Conservation (phyloP, 2,113 vertebrate species). For the Anser cygnoides region DNA sequence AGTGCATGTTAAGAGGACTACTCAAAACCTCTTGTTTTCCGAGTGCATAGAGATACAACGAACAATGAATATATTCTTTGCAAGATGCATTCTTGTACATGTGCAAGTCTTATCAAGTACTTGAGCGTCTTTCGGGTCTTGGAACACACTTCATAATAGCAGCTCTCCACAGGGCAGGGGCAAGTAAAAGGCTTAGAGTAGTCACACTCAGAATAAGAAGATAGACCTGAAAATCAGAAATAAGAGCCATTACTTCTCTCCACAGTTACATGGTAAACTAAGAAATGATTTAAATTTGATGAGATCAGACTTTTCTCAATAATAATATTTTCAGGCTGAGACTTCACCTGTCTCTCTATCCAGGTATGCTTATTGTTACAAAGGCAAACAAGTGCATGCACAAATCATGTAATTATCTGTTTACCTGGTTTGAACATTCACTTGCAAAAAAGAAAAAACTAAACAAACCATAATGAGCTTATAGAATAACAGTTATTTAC, state of each 20-base stretch:
- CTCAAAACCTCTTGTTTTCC: constrained; percentile 1
- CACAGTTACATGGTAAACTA: neutral
- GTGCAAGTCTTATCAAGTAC: constrained; percentile 77
- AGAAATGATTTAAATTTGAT: neutral
- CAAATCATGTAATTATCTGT: neutral
- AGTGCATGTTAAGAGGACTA: neutral
- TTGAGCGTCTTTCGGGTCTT: constrained; percentile 79
- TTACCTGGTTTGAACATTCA: neutral
- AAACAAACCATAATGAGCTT: neutral
- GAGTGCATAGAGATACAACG: constrained; percentile 31
- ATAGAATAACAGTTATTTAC: neutral
- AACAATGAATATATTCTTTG: constrained; percentile 2
- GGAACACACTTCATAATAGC: constrained; percentile 84
- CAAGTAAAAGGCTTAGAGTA: constrained; percentile 92
- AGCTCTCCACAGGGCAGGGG: constrained; percentile 91
- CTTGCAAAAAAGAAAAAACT: neutral
- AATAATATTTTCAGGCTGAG: neutral
- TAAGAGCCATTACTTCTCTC: constrained; percentile 5
- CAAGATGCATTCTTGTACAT: neutral
- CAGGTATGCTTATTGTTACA: neutral
- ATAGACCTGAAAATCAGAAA: constrained; percentile 85
- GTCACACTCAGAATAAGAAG: constrained; percentile 95
- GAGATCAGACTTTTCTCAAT: neutral
- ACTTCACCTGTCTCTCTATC: neutral
- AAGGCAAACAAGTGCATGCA: neutral